These are phyloP conservation scores for Alces alces DNA, from an alignment of 2,113 vertebrate species.

Conservation along the genomic window DNA sequence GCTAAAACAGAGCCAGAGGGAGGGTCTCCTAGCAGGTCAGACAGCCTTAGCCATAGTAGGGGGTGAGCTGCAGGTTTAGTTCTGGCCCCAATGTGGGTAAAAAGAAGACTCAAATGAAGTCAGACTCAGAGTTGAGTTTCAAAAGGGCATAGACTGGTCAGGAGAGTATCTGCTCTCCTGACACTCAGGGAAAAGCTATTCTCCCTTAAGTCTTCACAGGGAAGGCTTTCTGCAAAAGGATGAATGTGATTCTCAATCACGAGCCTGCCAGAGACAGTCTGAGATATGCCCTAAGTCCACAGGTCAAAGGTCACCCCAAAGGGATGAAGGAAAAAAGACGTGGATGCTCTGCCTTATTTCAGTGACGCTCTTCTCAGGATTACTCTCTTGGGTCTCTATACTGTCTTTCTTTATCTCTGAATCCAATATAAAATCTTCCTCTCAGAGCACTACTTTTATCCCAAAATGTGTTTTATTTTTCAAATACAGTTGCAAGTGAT, in stretches of 20 bases:
- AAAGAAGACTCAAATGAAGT: neutral
- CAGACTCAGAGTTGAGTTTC: neutral
- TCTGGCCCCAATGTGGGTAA: neutral
- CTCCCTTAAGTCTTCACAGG: neutral
- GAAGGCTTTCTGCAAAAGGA: neutral
- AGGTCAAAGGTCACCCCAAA: neutral
- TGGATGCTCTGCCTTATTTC: neutral
- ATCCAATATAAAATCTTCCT: neutral
- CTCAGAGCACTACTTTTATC: neutral
- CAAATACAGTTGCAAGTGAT: neutral
- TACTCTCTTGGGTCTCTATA: neutral
- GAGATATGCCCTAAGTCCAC: neutral
- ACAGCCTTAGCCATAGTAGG: rapidly evolving
- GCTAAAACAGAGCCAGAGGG: neutral
- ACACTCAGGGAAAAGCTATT: neutral
- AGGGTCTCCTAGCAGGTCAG: rapidly evolving
- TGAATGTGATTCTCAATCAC: neutral
- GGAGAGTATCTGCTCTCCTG: neutral
- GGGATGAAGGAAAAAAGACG: neutral
- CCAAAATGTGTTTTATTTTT: neutral
- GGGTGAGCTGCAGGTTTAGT: neutral
- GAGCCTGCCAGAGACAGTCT: neutral
- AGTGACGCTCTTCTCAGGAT: rapidly evolving
- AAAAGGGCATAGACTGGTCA: neutral
- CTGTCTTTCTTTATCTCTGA: neutral